Evolutionary conservation across 92 coral and sea anemone genomes (phyloP).

Genomic region (Porites rus): DNA sequence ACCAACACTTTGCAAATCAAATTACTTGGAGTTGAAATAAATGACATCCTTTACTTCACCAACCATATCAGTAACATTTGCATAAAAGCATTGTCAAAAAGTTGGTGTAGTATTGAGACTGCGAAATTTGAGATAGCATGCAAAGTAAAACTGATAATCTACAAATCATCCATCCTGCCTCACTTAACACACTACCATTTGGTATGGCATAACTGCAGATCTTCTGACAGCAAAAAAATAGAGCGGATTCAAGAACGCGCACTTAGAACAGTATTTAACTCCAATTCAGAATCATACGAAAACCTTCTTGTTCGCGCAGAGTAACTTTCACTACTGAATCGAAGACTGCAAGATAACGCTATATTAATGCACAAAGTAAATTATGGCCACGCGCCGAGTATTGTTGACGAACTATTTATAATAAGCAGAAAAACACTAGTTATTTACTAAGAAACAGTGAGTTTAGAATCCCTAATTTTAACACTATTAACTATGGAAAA

Average conservation of each 20-base stretch:
- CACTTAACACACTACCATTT: too few species aligned
- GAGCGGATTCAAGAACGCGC: neutral
- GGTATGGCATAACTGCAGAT: too few species aligned
- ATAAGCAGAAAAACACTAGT: constrained; percentile 6
- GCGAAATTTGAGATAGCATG: constrained; percentile 54
- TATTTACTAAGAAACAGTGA: constrained; percentile 9
- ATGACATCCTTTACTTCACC: too few species aligned
- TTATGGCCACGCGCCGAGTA: neutral
- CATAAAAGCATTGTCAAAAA: too few species aligned
- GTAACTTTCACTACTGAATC: too few species aligned
- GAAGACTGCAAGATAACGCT: too few species aligned
- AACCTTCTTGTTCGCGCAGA: constrained; percentile 12
- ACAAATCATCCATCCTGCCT: too few species aligned
- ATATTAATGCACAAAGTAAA: too few species aligned
- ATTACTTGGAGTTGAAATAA: too few species aligned
- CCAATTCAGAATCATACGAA: neutral
- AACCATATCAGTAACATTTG: too few species aligned
- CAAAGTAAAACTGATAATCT: neutral
- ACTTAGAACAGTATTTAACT: constrained; percentile 11
- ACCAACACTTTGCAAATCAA: too few species aligned
- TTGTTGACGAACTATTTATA: neutral
- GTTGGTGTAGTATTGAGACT: constrained; percentile 52
- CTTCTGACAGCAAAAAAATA: too few species aligned
- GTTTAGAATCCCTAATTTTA: neutral
- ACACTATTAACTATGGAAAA: neutral